Evolutionary conservation across 2,888 invertebrate species (phyloP), one percentile per base, ranked within the genome.

Genomic region (Noctua fimbriata): DNA sequence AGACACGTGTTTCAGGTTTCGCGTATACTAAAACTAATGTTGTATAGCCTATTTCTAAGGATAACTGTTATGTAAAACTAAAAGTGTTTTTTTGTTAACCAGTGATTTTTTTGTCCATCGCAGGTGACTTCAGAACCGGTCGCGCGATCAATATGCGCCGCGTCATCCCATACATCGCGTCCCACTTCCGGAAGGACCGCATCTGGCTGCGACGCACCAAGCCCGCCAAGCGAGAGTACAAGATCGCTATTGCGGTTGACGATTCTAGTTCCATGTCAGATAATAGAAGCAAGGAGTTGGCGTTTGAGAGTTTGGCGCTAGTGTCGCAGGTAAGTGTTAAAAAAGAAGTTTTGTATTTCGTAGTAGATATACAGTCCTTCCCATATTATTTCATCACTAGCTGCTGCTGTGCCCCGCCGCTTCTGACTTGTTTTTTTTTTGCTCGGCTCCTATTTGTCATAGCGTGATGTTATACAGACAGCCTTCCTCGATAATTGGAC

Each of bases 131-230:
- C 95, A 97, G 99, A 74, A 99, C 99, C 0, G 99, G 99, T 0
- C 98, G 99, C 83, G 97, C 99, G 14, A 98, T 99, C 74, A 99
- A 99, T 95, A 99, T 99, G 99, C 98, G 99, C 69, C 95, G 97
- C 93, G 98, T 99, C 76, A 99, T 99, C 92, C 99, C 99, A 0
- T 99, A 99, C 96, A 99, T 99, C 88, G 99, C 99, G 32, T 99
- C 99, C 83, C 99, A 99, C 94, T 99, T 99, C 96, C 98, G 99
- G 69, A 99, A 99, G 94, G 99, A 99, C 94, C 99, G 99, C 94
- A 99, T 99, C 92, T 99, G 99, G 99, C 93, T 99, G 91, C 97
- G 99, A 24, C 97, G 99, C 76, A 99, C 99, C 0, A 99, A 99
- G 94, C 99, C 99, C 0, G 99, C 99, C 1, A 99, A 99, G 92